Evolutionary conservation across 2,113 vertebrate genomes (phyloP).

Genomic region (Cyphomyrus plagiostoma): DNA sequence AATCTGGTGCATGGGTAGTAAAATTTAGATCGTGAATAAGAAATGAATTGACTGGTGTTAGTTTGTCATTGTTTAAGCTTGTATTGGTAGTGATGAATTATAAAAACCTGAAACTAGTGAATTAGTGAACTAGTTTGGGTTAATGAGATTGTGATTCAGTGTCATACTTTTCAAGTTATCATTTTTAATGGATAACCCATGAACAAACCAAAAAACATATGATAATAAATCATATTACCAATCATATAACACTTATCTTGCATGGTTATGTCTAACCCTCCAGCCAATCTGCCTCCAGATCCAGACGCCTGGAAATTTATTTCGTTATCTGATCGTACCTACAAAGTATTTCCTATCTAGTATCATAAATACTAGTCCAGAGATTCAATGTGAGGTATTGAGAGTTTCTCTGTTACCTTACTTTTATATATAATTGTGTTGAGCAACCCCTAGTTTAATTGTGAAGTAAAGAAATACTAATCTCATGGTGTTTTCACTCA

Average conservation of each 20-base stretch:
- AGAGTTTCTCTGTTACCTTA: background rate
- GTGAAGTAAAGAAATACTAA: background rate
- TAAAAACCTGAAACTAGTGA: background rate
- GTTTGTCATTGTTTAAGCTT: background rate
- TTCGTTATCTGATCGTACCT: background rate
- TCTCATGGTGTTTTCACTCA: background rate
- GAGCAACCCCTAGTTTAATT: background rate
- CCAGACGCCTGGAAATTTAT: background rate
- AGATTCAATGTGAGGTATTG: background rate
- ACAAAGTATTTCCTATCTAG: background rate
- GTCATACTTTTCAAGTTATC: background rate
- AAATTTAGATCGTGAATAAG: background rate
- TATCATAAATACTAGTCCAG: background rate
- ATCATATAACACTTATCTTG: background rate
- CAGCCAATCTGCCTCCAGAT: background rate
- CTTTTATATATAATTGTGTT: background rate
- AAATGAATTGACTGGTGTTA: background rate
- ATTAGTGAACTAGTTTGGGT: background rate
- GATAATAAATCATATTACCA: background rate
- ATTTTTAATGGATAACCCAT: background rate
- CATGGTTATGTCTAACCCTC: background rate
- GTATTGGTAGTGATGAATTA: background rate
- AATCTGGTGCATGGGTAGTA: background rate
- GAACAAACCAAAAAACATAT: background rate
- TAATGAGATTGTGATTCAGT: background rate